These are phyloP conservation scores for Bugula neritina DNA, from an alignment of 2,888 invertebrate genomes.

Conservation along the genomic window DNA sequence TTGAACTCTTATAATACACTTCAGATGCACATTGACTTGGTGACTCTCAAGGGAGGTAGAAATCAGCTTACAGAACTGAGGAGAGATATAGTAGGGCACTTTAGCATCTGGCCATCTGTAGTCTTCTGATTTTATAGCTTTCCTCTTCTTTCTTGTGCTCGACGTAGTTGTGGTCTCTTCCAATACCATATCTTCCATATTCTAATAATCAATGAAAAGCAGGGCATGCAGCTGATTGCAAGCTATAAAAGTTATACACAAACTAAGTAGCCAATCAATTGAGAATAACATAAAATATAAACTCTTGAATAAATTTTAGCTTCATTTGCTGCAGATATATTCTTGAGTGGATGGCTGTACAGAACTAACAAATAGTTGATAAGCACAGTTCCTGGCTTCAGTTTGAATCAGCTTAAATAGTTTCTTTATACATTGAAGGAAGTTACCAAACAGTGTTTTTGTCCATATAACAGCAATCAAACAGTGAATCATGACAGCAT, in stretches of 20 bases:
- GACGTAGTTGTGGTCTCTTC: background rate
- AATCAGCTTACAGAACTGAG: conserved; percentile 30
- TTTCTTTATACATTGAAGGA: too few species aligned
- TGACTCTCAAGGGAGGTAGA: too few species aligned
- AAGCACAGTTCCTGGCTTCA: too few species aligned
- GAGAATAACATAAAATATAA: too few species aligned
- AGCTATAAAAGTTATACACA: background rate
- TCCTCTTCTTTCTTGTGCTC: conserved; percentile 8
- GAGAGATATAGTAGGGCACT: conserved; percentile 34
- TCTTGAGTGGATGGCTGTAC: too few species aligned
- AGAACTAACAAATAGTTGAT: too few species aligned
- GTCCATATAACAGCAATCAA: too few species aligned
- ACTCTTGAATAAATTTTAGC: background rate
- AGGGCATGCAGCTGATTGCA: background rate
- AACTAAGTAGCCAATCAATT: background rate
- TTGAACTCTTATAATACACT: too few species aligned
- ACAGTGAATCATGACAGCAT: too few species aligned
- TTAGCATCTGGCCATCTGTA: conserved; percentile 34
- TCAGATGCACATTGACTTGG: too few species aligned
- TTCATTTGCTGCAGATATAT: background rate
- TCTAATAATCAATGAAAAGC: background rate
- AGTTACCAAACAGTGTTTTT: too few species aligned
- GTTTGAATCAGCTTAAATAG: too few species aligned
- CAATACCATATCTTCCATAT: background rate
- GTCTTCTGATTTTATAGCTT: background rate